A percentile compares a stretch with the other conserved stretches of the same genome.
Evolutionary conservation across 2,797 vertebrate genomes (phyloP).

Genomic region (Urosaurus nigricauda): DNA sequence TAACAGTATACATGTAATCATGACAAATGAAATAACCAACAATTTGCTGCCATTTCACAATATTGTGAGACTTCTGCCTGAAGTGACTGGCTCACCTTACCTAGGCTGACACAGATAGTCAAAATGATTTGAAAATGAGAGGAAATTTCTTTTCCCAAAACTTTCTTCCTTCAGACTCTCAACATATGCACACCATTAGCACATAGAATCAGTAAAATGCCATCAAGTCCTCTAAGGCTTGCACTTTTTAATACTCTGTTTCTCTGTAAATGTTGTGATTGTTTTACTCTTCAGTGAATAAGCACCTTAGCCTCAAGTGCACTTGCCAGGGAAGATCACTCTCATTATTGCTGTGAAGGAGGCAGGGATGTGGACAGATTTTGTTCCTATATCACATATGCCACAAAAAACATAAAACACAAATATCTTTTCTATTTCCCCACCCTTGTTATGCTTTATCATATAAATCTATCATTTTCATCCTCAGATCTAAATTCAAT

Average conservation of each 20-base stretch:
- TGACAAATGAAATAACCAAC: too few relatives aligned
- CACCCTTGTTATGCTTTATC: neutral
- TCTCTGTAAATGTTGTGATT: constrained; percentile 19
- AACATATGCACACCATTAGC: constrained; percentile 9
- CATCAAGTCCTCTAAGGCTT: constrained; percentile 36
- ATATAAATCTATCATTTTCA: neutral
- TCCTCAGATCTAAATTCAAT: neutral
- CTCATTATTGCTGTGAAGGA: constrained; percentile 5
- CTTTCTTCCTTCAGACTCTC: constrained; percentile 21
- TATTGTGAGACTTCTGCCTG: neutral
- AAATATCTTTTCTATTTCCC: neutral
- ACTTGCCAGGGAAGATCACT: constrained; percentile 10
- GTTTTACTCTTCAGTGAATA: constrained; percentile 43
- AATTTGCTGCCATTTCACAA: too few relatives aligned
- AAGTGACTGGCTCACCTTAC: neutral
- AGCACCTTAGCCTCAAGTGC: constrained; percentile 7
- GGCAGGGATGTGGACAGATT: neutral
- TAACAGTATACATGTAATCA: too few relatives aligned
- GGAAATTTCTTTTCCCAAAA: neutral
- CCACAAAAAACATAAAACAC: neutral
- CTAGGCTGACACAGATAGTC: neutral
- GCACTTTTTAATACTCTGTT: constrained; percentile 1
- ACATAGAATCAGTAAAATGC: constrained; percentile 3
- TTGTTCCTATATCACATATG: neutral
- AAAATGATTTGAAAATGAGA: neutral